These are phyloP conservation scores for Zeugodacus cucurbitae DNA, from an alignment of 1,140 invertebrate genomes.

Conservation along the genomic window DNA sequence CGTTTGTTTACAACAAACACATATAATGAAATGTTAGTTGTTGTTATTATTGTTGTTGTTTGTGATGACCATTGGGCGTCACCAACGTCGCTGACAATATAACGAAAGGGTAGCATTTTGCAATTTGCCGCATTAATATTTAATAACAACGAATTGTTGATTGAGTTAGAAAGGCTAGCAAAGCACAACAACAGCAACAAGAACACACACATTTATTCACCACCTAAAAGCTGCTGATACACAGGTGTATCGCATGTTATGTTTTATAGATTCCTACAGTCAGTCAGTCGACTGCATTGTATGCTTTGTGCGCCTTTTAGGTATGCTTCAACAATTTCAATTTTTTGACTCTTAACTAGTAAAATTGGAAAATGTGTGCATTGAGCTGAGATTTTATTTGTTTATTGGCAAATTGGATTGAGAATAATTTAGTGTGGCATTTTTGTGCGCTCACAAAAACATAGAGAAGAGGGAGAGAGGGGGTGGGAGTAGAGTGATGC, in stretches of 20 bases:
- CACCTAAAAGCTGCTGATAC: background rate
- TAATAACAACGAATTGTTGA: slow-evolving; percentile 63
- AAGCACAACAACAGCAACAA: background rate
- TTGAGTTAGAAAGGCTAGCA: slow-evolving; percentile 47
- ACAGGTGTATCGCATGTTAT: slow-evolving; percentile 4
- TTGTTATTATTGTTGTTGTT: background rate
- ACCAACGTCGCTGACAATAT: background rate
- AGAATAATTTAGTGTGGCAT: slow-evolving; percentile 47
- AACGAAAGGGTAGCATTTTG: slow-evolving; percentile 39
- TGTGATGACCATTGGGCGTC: slow-evolving; percentile 27
- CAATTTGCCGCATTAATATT: slow-evolving; percentile 56
- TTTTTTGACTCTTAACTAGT: slow-evolving; percentile 26
- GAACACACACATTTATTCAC: background rate
- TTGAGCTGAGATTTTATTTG: slow-evolving; percentile 58
- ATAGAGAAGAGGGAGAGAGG: background rate
- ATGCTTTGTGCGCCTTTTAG: slow-evolving; percentile 33
- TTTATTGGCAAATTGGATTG: slow-evolving; percentile 58
- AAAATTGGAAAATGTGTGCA: slow-evolving; percentile 46
- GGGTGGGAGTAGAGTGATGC: background rate
- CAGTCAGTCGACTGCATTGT: slow-evolving; percentile 8
- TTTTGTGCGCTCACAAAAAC: background rate
- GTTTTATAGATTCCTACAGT: slow-evolving; percentile 35
- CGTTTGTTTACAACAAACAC: background rate
- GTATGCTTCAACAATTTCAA: slow-evolving; percentile 34
- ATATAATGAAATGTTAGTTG: background rate